phyloP scores from a whole-genome alignment of 35 echinoderm and acorn worm species.

The Apostichopus parvimensis region DNA sequence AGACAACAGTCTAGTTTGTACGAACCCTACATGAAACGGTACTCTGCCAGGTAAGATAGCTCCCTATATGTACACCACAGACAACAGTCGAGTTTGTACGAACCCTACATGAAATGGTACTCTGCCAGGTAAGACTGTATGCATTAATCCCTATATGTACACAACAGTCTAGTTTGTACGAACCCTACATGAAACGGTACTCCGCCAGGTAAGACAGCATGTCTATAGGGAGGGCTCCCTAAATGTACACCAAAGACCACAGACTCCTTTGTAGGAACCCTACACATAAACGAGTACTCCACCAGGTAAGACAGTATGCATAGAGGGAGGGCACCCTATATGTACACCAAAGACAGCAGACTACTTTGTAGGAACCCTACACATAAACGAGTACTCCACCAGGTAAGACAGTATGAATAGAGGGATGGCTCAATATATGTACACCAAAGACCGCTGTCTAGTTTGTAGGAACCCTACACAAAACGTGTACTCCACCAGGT shows the following conservation, averaged over 20 bases:
- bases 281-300: constrained; percentile 63
- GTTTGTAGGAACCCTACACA: neutral
- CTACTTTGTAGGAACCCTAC: neutral
- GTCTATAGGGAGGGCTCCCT: constrained; percentile 25
- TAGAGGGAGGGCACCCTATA: no score
- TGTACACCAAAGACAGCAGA: constrained; percentile 44
- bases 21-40: no score
- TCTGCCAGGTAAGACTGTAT: constrained; percentile 49
- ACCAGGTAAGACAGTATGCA: constrained; percentile 54
- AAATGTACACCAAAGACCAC: constrained; percentile 81
- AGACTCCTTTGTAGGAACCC: constrained; percentile 69
- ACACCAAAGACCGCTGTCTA: no score
- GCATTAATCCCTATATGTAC: no score
- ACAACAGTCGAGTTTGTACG: neutral
- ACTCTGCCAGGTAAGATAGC: neutral
- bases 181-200: no score
- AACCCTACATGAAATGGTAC: neutral
- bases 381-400: neutral
- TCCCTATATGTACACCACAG: constrained; percentile 82
- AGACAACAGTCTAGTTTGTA: no score
- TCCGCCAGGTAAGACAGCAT: no score
- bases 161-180: no score
- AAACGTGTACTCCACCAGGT: no score
- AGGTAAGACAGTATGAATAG: constrained; percentile 35
- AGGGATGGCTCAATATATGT: no score